These are phyloP conservation scores for Sebastes vulpes DNA, from an alignment of 2,797 vertebrate species.

Conservation along the genomic window DNA sequence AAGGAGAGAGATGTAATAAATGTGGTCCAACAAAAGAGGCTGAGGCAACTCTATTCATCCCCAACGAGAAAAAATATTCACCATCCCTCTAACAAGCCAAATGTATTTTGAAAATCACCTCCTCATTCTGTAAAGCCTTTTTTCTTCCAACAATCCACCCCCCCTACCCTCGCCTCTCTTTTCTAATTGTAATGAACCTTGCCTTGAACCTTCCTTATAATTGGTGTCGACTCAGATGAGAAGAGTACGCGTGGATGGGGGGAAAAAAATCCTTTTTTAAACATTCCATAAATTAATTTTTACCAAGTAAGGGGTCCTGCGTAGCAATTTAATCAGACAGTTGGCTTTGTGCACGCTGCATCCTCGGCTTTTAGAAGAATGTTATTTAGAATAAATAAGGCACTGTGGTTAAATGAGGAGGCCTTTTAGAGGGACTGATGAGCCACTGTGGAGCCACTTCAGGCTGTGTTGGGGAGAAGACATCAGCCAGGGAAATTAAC, in stretches of 20 bases:
- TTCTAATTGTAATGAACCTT: constrained; percentile 67
- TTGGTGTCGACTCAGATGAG: constrained; percentile 75
- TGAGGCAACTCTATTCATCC: constrained; percentile 42
- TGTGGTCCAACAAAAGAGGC: constrained; percentile 49
- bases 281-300: constrained; percentile 81
- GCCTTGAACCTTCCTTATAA: constrained; percentile 77
- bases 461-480: constrained; percentile 54
- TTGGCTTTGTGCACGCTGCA: constrained; percentile 67
- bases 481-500: constrained; percentile 81
- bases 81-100: constrained; percentile 50
- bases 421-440: constrained; percentile 77
- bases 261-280: constrained; percentile 33
- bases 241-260: neutral
- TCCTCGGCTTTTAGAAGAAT: constrained; percentile 70
- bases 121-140: constrained; percentile 44
- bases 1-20: constrained; percentile 24
- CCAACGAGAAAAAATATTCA: constrained; percentile 31
- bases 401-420: constrained; percentile 72
- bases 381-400: constrained; percentile 84
- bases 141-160: constrained; percentile 11
- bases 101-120: constrained; percentile 61
- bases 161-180: neutral
- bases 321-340: constrained; percentile 79
- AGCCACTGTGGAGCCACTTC: constrained; percentile 68
- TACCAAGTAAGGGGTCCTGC: constrained; percentile 60